Base-by-base conservation (phyloP, 2,113 vertebrate species). In the Pluvianellus socialis region DNA sequence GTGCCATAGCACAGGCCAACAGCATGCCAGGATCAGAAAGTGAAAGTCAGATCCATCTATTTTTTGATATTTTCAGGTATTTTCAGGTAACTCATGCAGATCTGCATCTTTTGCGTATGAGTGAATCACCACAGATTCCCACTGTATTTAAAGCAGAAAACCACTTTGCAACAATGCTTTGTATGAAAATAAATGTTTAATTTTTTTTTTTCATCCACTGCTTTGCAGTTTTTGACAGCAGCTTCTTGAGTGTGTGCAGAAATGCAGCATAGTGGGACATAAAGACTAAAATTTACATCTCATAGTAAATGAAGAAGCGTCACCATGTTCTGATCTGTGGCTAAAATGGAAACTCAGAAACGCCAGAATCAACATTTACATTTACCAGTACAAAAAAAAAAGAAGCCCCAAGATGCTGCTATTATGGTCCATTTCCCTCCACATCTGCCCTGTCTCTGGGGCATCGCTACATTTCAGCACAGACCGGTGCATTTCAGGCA, bases 61-160 rank as follows among this genome's bases (percentile, higher is more conserved):
- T 45, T 77, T 24, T 19, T 38, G 20, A 20, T 75, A n/a, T 33
- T 44, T 77, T 24, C 16, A 62, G 19, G 26, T 32, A 55, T 38
- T 56, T 74, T 47, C 17, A 65, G 9, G 30, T 45, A 19, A 40
- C 10, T 61, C 26, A 16, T 33, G 18, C 20, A 56, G 27, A 9
- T 49, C 38, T 67, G 21, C 38, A 16, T 59, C 22, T 50, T 79
- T 8, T 58, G 20, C 0, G 0, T 11, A 4, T 8, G 47, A 67
- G 5, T n/a, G 52, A 62, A 90, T 5, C 22, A 63, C 12, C 7
- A 62, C 28, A 40, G 32, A 42, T 66, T 84, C 23, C n/a, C 4
- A 7, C 12, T 70, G 13, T 38, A n/a, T 14, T 17, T 77, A 44
- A 73, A 85, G 15, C 8, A 59, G 56, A 59, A 76, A 9, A 66